Conservation (phyloP, 2,888 invertebrate species). For the Carcina quercana region DNA sequence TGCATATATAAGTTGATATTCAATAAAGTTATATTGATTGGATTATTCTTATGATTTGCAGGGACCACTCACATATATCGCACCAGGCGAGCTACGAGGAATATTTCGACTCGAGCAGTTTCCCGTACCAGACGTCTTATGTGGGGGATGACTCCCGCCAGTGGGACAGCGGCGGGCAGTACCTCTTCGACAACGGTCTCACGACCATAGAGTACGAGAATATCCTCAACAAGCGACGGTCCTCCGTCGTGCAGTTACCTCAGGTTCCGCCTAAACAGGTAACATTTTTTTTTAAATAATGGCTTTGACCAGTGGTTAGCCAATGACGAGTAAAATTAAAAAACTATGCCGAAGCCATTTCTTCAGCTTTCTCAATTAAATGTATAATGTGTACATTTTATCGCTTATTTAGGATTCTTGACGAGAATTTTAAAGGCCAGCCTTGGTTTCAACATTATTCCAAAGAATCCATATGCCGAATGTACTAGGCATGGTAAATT, state of each 20-base stretch:
- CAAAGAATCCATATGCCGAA: no score
- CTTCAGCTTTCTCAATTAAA: no score
- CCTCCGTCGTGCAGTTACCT: conserved; percentile 66
- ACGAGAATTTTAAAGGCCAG: no score
- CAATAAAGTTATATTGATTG: background rate
- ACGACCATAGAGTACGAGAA: conserved; percentile 75
- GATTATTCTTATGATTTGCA: conserved; percentile 29
- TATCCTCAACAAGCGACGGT: conserved; percentile 69
- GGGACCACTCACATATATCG: conserved; percentile 67
- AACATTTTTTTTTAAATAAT: no score
- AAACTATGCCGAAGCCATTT: no score
- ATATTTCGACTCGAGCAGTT: conserved; percentile 78
- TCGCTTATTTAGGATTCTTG: no score
- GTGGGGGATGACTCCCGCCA: conserved; percentile 78
- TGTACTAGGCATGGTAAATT: no score
- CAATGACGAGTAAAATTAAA: no score
- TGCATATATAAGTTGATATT: no score
- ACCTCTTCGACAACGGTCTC: conserved; percentile 48
- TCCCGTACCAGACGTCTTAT: conserved; percentile 75
- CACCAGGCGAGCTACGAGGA: conserved; percentile 76
- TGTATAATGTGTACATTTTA: no score
- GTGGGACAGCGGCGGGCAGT: conserved; percentile 82
- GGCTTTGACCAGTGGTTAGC: no score
- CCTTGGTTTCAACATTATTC: no score
- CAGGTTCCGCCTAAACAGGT: conserved; percentile 67